Evolutionary conservation across 2,888 invertebrate species (phyloP).

Genomic region (Clusia tigrina): DNA sequence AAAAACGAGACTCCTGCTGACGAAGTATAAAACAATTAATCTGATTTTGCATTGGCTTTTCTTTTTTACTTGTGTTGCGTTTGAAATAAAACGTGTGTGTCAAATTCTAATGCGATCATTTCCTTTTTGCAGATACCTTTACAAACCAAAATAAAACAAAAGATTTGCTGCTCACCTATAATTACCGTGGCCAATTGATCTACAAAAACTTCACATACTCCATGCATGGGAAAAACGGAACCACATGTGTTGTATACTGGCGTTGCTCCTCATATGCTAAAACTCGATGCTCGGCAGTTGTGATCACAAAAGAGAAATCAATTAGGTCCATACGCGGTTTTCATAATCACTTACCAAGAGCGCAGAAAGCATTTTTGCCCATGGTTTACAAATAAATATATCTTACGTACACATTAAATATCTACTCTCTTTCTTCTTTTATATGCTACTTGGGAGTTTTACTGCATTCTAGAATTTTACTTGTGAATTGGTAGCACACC

Average conservation of each 20-base stretch:
- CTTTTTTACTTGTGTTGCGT: too few relatives aligned
- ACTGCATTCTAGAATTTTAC: too few relatives aligned
- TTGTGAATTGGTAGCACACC: too few relatives aligned
- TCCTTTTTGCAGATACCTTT: too few relatives aligned
- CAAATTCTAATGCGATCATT: too few relatives aligned
- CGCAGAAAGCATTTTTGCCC: constrained; percentile 43
- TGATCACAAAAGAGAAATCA: constrained; percentile 56
- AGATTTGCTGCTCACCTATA: constrained; percentile 57
- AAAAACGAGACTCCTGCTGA: too few relatives aligned
- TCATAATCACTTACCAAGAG: constrained; percentile 55
- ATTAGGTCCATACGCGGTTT: constrained; percentile 42
- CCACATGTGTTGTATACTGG: constrained; percentile 53
- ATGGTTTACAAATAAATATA: constrained; percentile 26
- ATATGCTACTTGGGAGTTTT: too few relatives aligned
- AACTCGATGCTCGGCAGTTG: constrained; percentile 49
- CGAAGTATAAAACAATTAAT: too few relatives aligned
- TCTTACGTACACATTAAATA: constrained; percentile 7
- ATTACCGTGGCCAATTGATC: constrained; percentile 58
- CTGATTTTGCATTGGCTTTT: too few relatives aligned
- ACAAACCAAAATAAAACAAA: too few relatives aligned
- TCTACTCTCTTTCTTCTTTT: too few relatives aligned
- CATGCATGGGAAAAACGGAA: constrained; percentile 46
- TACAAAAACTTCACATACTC: constrained; percentile 52
- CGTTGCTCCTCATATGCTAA: constrained; percentile 55
- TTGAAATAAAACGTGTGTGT: too few relatives aligned